These are phyloP conservation scores for Felis catus DNA, from an alignment of 2,113 vertebrate species.

Conservation along the genomic window DNA sequence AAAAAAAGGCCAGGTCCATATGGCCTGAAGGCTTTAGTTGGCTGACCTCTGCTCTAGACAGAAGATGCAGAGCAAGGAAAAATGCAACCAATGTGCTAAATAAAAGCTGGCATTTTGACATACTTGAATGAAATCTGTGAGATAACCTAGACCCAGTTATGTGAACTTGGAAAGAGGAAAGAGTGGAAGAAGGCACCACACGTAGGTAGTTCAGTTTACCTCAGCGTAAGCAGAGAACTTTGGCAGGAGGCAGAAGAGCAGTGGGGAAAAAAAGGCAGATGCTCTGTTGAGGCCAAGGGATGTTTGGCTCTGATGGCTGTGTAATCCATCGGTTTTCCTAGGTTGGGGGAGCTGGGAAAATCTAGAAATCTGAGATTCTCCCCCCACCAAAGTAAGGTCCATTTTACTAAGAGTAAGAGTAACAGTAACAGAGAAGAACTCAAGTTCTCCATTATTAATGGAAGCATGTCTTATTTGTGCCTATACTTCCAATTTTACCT, in stretches of 20 bases:
- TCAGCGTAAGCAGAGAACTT: not conserved
- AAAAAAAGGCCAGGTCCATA: not conserved
- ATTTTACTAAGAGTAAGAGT: not conserved
- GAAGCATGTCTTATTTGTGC: not conserved
- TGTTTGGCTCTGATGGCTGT: not conserved
- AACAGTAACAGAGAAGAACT: not conserved
- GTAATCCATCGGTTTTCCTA: not conserved
- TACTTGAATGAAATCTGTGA: not conserved
- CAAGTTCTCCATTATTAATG: not conserved
- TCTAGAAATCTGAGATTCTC: not conserved
- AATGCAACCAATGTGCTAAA: not conserved
- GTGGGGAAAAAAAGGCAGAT: not conserved
- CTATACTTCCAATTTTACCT: not conserved
- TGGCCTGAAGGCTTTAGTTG: not conserved
- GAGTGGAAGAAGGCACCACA: not conserved
- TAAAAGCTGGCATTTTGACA: not conserved
- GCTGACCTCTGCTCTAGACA: not conserved
- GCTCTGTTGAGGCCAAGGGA: not conserved
- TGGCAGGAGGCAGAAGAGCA: not conserved
- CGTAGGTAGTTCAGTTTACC: not conserved
- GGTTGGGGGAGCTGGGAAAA: not conserved
- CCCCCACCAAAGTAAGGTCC: not conserved
- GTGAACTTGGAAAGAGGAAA: not conserved
- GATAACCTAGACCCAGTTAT: not conserved
- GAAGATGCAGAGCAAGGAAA: not conserved